phyloP scores from a whole-genome alignment of 2,797 vertebrate species.

The Eulemur albifrons region DNA sequence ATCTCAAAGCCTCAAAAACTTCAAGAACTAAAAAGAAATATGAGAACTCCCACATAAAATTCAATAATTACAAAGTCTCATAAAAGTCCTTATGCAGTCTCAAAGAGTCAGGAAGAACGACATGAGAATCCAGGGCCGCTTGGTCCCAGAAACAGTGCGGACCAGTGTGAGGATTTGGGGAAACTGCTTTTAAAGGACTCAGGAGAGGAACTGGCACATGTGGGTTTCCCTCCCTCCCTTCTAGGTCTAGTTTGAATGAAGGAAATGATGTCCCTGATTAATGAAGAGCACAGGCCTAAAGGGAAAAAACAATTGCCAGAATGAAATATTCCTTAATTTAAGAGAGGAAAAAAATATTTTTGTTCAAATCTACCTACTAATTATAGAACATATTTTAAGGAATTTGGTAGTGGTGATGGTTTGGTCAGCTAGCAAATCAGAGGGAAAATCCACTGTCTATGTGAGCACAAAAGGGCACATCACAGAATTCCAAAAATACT shows the following conservation, averaged over 20 bases:
- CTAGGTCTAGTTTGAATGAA: neutral
- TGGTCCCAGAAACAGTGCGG: neutral
- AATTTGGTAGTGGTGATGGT: neutral
- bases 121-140: neutral
- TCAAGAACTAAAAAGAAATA: constrained; percentile 37
- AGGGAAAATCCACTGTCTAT: neutral
- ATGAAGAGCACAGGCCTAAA: neutral
- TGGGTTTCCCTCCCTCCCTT: neutral
- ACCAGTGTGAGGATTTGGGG: neutral
- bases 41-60: constrained; percentile 22
- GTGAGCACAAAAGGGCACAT: neutral
- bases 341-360: neutral
- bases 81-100: neutral
- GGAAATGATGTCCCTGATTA: neutral
- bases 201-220: neutral
- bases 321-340: constrained; percentile 16
- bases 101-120: constrained; percentile 3
- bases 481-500: neutral
- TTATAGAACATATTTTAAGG: neutral
- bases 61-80: neutral
- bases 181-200: neutral
- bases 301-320: neutral
- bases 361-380: neutral
- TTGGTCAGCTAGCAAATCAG: neutral
- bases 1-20: constrained; percentile 6